Base-by-base conservation (phyloP, 1,140 invertebrate species). In the Drosophila equinoxialis region DNA sequence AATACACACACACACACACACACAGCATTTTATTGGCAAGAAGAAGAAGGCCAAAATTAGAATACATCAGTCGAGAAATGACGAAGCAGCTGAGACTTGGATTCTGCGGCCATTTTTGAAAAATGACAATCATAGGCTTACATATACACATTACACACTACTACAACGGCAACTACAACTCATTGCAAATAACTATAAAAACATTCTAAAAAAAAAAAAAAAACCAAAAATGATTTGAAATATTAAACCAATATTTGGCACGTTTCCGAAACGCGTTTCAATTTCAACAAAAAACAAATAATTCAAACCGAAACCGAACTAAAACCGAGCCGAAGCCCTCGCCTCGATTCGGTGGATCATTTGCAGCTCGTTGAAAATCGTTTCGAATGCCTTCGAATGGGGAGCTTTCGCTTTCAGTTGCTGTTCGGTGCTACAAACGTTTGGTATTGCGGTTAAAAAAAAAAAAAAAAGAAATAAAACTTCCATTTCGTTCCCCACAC, bases 331-430 rank as follows among this genome's bases (percentile, higher is more conserved):
- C 80, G 83, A 83, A 73, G 76, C 76, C 77, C 74, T 82, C 81
- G 65, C 11, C 71, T 79, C 65, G 65, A 37, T 11, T 37, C 35
- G 35, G 45, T 10, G 37, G 17, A 11, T 23, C 45, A 20, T 51
- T 23, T 54, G 74, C 35, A 41, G 64, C 48, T 86, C 79, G 81
- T 79, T 74, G 59, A 39, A 33, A 23, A 37, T 41, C 57, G 30
- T 33, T 65, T 45, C 63, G n/a, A 23, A 45, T 33, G 35, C 35
- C 35, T 65, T 65, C 23, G 11, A 20, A 65, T 69, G 54, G 55
- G 55, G 55, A 62, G 85, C 85, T 89, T 89, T 89, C 84, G 84
- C 85, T 89, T 89, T 89, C 85, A 89, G 84, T 89, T 89, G 84
- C 85, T 84, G 85, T 71, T 90, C 85, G 84, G 74, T 82, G 71